Evolutionary conservation across 2,888 invertebrate species (phyloP), one percentile per base, ranked within the genome.

Genomic region (Apamea crenata): DNA sequence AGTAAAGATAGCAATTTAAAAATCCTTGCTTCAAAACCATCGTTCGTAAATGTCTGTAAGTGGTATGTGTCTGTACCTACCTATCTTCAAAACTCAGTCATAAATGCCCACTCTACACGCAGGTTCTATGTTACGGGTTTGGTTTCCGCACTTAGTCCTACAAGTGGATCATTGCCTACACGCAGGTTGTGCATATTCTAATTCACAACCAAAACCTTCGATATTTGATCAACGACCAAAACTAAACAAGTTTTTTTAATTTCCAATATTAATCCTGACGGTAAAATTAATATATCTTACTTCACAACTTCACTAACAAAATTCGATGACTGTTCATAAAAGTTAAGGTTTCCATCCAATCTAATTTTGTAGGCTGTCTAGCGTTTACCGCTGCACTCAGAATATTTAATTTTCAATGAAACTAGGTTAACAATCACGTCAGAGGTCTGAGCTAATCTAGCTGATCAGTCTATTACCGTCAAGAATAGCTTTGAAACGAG

Each of bases 391-490:
- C 66, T 78, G 70, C 81, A 68, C 36, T 74, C 83, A 53, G 81
- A 87, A 78, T 87, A 74, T 78, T 59, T 72, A 87, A 87, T 75
- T 81, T 73, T 32, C 16, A 66, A 74, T 21, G 63, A 77, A 86
- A 78, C 81, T 87, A 77, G 81, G 77, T 87, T 81, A 84, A 73
- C 65, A 78, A 69, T 85, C 76, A 66, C 70, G 70, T 77, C 70
- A 63, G 47, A 77, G 63, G 63, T 77, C 44, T 68, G 50, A 59
- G 47, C 66, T 86, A 77, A 82, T 74, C 67, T 44, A 53, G 47
- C 47, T 82, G 71, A 86, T 86, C 77, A 63, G 61, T 59, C 56
- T 65, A 67, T 84, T 67, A 72, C 25, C 14, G 77, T 32, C 82
- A 63, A 50, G 70, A 74, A 73, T 47, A 66, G 68, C 36, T 61